A percentile compares a stretch with the other conserved stretches of the same genome.
Conservation (phyloP, 2,888 invertebrate species). For the Desoria tigrina region DNA sequence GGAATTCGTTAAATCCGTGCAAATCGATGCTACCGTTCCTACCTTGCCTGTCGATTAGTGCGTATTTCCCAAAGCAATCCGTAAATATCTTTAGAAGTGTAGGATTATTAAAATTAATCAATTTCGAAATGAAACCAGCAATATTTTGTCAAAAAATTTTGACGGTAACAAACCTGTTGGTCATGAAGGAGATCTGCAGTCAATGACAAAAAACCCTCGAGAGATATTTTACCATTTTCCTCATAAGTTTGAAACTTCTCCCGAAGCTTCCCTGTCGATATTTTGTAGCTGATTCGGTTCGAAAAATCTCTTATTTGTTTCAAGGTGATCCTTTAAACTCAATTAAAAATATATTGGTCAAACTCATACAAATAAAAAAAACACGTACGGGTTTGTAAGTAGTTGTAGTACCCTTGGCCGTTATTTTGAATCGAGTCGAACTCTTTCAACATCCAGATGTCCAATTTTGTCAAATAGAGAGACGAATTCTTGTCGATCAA, state of each 20-base stretch:
- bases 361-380: too few species aligned
- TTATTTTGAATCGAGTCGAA: constrained; percentile 17
- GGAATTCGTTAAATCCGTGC: constrained; percentile 37
- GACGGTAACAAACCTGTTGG: constrained; percentile 31
- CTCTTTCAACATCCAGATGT: constrained; percentile 40
- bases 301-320: constrained; percentile 43
- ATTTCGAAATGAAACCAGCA: too few species aligned
- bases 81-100: constrained; percentile 38
- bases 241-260: constrained; percentile 31
- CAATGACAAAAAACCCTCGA: background rate
- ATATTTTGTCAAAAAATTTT: background rate
- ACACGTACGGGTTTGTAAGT: background rate
- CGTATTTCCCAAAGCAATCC: constrained; percentile 41
- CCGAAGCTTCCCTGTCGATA: constrained; percentile 35
- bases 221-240: constrained; percentile 16
- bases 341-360: constrained; percentile 6
- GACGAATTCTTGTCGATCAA: constrained; percentile 32
- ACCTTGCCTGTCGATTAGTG: too few species aligned
- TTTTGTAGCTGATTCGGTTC: constrained; percentile 34
- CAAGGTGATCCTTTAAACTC: constrained; percentile 25
- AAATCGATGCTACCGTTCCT: constrained; percentile 31
- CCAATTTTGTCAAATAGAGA: constrained; percentile 29
- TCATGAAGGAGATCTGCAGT: constrained; percentile 35
- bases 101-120: background rate
- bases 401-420: constrained; percentile 4